These are phyloP conservation scores for Rhagonycha lutea DNA, from an alignment of 2,888 invertebrate species.

Conservation along the genomic window DNA sequence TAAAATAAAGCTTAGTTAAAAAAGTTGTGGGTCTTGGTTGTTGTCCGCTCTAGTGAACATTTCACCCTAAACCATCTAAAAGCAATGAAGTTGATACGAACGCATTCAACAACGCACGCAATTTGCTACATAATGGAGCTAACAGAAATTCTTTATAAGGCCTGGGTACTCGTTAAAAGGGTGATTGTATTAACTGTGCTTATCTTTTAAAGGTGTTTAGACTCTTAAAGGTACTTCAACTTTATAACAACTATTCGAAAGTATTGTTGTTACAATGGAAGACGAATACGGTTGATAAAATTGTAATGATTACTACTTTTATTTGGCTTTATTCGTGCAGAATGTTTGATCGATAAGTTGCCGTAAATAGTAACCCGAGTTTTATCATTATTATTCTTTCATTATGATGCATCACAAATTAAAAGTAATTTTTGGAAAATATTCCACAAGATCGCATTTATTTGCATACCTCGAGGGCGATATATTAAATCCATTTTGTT, in stretches of 20 bases:
- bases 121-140: slow-evolving; percentile 52
- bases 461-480: too few species aligned
- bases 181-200: slow-evolving; percentile 49
- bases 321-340: slow-evolving; percentile 34
- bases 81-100: slow-evolving; percentile 40
- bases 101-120: slow-evolving; percentile 49
- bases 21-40: slow-evolving; percentile 41
- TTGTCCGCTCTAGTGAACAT: slow-evolving; percentile 44
- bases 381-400: background rate
- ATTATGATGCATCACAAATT: background rate
- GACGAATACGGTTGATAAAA: slow-evolving; percentile 29
- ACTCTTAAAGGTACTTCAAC: slow-evolving; percentile 44
- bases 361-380: slow-evolving; percentile 17
- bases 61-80: slow-evolving; percentile 40
- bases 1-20: slow-evolving; percentile 27
- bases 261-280: slow-evolving; percentile 28
- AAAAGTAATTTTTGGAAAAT: background rate
- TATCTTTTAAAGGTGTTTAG: slow-evolving; percentile 49
- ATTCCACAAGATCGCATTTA: background rate
- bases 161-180: slow-evolving; percentile 45
- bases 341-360: slow-evolving; percentile 35
- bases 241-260: slow-evolving; percentile 39
- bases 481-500: background rate
- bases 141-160: slow-evolving; percentile 49
- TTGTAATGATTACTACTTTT: slow-evolving; percentile 42